Conservation (phyloP, 2,113 vertebrate species). For the Ammospiza nelsoni region DNA sequence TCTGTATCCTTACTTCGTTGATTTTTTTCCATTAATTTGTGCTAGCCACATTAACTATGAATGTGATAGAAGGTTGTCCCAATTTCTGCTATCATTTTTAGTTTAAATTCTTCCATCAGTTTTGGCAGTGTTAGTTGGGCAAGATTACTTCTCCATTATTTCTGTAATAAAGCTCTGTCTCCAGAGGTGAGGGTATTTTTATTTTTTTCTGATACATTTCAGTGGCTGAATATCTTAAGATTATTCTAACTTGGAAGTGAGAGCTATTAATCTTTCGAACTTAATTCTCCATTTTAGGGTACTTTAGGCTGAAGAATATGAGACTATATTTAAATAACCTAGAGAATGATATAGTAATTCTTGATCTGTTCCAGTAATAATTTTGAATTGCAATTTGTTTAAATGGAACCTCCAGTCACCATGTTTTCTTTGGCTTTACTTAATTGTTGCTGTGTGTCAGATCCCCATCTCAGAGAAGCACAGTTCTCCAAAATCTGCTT, state of each 20-base stretch:
- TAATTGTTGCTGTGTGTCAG: not conserved
- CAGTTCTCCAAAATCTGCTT: not conserved
- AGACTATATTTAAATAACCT: not conserved
- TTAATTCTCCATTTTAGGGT: conserved; percentile 1
- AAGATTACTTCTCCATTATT: not conserved
- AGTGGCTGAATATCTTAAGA: not conserved
- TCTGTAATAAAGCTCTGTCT: not conserved
- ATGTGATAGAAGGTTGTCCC: not conserved
- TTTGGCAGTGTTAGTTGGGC: not conserved
- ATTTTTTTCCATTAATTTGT: not conserved
- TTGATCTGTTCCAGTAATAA: not conserved
- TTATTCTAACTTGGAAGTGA: not conserved
- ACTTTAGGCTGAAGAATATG: not conserved
- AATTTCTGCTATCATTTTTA: not conserved
- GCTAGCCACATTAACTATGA: not conserved
- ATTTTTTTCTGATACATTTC: not conserved
- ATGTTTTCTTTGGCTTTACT: not conserved
- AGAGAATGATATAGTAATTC: not conserved
- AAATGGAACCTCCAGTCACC: not conserved
- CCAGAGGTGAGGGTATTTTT: not conserved
- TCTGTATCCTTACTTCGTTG: not conserved
- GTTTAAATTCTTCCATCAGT: not conserved
- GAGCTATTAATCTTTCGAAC: conserved; percentile 3
- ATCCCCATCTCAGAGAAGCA: not conserved
- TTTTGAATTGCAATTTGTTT: not conserved